Evolutionary conservation across 1,140 invertebrate species (phyloP).

Genomic region (Lutraria rhynchaena): DNA sequence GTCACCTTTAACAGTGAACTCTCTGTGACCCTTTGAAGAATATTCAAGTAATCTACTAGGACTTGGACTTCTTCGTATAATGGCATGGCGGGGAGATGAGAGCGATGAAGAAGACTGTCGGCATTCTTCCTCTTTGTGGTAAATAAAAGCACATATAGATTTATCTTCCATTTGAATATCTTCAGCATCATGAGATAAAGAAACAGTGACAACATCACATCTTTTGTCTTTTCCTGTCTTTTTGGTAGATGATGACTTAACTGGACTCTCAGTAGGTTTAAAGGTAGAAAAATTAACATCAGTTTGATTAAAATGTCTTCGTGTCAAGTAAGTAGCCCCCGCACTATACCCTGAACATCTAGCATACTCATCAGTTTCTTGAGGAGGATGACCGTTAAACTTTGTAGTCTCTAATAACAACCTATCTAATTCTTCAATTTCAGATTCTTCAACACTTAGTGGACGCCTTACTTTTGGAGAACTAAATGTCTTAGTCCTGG

Average conservation of each 20-base stretch:
- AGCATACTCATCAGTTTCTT: neutral
- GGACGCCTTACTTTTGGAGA: neutral
- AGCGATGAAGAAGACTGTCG: slow-evolving; percentile 11
- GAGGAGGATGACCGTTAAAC: slow-evolving; percentile 21
- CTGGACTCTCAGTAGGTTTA: slow-evolving; percentile 62
- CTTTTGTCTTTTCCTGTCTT: slow-evolving; percentile 4
- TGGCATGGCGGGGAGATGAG: slow-evolving; percentile 39
- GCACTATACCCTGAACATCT: slow-evolving; percentile 18
- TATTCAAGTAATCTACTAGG: slow-evolving; percentile 52
- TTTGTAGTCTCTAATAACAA: slow-evolving; percentile 52
- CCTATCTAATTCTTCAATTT: slow-evolving; percentile 55
- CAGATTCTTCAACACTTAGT: slow-evolving; percentile 47
- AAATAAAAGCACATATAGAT: slow-evolving; percentile 27
- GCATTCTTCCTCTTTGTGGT: slow-evolving; percentile 26
- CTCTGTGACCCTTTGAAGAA: slow-evolving; percentile 36
- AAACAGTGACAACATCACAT: slow-evolving; percentile 37
- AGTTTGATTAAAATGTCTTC: neutral
- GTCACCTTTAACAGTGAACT: slow-evolving; percentile 15
- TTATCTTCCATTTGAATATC: slow-evolving; percentile 55
- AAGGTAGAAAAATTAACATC: slow-evolving; percentile 64
- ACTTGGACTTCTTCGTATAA: slow-evolving; percentile 54
- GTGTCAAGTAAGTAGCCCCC: neutral
- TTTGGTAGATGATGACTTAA: slow-evolving; percentile 24
- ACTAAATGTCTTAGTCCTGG: neutral
- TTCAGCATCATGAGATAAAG: slow-evolving; percentile 54